Conservation (phyloP, 2,113 vertebrate genomes). For the Microcebus ravelobensis region DNA sequence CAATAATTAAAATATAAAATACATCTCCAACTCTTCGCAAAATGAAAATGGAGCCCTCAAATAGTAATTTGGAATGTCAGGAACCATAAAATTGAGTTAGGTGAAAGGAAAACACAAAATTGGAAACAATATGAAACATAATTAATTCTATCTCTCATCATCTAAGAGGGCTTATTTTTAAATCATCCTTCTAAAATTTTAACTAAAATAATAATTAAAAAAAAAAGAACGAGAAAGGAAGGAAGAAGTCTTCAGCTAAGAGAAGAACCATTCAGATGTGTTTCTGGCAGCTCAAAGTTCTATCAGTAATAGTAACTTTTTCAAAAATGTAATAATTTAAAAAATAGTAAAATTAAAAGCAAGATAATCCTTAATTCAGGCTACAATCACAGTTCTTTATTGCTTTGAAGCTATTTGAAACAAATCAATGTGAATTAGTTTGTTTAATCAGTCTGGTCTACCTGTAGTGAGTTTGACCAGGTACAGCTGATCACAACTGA, state of each 20-base stretch:
- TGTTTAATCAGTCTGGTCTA: slow-evolving; percentile 43
- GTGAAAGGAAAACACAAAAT: neutral
- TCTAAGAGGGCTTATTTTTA: neutral
- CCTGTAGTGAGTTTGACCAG: slow-evolving; percentile 28
- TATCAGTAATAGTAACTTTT: neutral
- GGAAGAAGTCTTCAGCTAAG: neutral
- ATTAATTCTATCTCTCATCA: neutral
- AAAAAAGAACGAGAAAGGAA: neutral
- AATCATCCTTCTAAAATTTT: neutral
- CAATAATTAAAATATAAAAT: neutral
- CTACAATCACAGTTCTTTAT: neutral
- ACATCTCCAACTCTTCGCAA: neutral
- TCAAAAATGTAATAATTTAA: neutral
- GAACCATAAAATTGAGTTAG: neutral
- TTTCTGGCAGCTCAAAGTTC: neutral
- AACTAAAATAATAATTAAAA: neutral
- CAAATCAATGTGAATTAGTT: slow-evolving; percentile 39
- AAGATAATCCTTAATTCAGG: neutral
- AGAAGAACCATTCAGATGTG: neutral
- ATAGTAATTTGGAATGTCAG: neutral
- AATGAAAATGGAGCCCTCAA: neutral
- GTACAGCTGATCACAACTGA: neutral
- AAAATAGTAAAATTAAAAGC: neutral
- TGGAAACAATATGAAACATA: neutral
- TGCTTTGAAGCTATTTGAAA: slow-evolving; percentile 27